phyloP scores from a whole-genome alignment of 2,888 invertebrate species.

The Allophyes oxyacanthae region DNA sequence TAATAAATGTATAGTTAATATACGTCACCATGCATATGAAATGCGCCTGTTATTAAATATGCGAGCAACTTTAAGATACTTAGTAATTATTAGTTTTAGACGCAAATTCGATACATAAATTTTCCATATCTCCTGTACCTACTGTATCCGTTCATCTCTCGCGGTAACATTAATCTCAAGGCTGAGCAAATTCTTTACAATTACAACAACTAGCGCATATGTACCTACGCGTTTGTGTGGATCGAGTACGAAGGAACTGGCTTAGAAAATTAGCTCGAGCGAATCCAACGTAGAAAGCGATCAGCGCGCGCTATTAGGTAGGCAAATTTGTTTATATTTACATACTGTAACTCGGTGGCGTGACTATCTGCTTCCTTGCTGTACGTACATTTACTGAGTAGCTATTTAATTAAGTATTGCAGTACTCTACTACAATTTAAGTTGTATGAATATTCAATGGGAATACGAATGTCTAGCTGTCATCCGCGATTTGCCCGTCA shows the following conservation, averaged over 20 bases:
- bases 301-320: slow-evolving; percentile 60
- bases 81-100: no score
- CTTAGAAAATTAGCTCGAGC: slow-evolving; percentile 45
- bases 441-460: slow-evolving; percentile 51
- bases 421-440: slow-evolving; percentile 44
- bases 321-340: slow-evolving; percentile 65
- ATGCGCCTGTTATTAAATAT: slow-evolving; percentile 1
- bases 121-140: no score
- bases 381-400: slow-evolving; percentile 44
- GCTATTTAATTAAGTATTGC: slow-evolving; percentile 46
- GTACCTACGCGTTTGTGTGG: slow-evolving; percentile 9
- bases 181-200: no score
- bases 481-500: no score
- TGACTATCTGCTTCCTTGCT: slow-evolving; percentile 49
- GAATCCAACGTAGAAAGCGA: slow-evolving; percentile 44
- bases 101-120: no score
- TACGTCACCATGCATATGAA: slow-evolving; percentile 6
- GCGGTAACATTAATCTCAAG: not conserved
- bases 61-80: slow-evolving; percentile 12
- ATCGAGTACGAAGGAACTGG: slow-evolving; percentile 28
- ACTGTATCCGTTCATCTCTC: no score
- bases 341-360: slow-evolving; percentile 55
- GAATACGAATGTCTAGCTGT: slow-evolving; percentile 31
- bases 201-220: slow-evolving; percentile 9
- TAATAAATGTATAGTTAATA: no score